Percentiles rank a stretch among this genome's conserved stretches.
Conservation (phyloP, 2,797 vertebrate genomes). For the Muscicapa comitata region DNA sequence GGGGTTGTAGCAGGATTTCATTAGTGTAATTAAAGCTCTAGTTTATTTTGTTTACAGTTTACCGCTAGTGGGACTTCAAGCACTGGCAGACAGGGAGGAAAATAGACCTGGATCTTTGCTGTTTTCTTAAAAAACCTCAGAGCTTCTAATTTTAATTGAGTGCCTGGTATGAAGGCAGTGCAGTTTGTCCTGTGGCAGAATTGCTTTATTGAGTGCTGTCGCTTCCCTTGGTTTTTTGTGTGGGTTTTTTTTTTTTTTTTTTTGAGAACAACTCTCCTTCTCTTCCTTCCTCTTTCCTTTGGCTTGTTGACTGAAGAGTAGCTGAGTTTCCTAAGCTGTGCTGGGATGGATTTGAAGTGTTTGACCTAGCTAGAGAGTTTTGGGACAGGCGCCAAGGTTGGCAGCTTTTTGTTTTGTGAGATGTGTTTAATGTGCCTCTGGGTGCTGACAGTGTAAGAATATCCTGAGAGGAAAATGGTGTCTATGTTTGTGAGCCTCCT, state of each 20-base stretch:
- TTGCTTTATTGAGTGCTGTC: not conserved
- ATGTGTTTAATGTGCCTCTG: not conserved
- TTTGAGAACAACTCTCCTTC: not conserved
- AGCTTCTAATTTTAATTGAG: not conserved
- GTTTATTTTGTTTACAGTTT: not conserved
- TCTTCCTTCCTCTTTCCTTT: conserved; percentile 15
- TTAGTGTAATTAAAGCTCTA: not conserved
- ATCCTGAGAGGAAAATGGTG: not conserved
- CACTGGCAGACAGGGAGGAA: not conserved
- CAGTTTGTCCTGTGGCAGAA: not conserved
- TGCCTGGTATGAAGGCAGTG: rapidly evolving
- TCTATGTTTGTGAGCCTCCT: not conserved
- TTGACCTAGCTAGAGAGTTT: not conserved
- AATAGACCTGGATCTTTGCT: not conserved
- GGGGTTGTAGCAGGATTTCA: not conserved
- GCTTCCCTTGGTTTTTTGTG: not conserved
- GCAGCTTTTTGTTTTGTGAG: not conserved
- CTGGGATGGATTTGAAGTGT: not conserved
- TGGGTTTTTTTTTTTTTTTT: not conserved
- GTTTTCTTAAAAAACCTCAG: not conserved
- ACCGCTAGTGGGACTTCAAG: not conserved
- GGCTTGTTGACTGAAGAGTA: not conserved
- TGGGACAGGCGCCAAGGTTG: not conserved
- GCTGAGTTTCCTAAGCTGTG: not conserved
- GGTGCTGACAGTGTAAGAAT: not conserved